Percentiles rank a stretch among this genome's conserved stretches.
These are phyloP conservation scores for Astropecten irregularis DNA, from an alignment of 53 echinoderm and acorn worm species.

Conservation along the genomic window DNA sequence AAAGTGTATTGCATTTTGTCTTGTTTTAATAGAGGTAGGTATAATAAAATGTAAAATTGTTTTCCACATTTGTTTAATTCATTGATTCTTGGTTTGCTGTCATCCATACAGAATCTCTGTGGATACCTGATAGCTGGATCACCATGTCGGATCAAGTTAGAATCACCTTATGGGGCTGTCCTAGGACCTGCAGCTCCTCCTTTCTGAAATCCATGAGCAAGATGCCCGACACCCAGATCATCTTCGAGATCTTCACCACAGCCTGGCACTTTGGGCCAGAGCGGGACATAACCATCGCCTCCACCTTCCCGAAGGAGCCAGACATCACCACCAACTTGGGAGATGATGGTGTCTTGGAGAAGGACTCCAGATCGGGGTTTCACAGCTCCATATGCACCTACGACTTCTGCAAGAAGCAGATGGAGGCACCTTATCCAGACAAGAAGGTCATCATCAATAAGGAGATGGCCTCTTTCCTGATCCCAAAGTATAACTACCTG, in stretches of 20 bases:
- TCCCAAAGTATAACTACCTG: slow-evolving; percentile 28
- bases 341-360: neutral
- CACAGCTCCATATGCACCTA: slow-evolving; percentile 51
- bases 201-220: slow-evolving; percentile 35
- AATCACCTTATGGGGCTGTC: slow-evolving; percentile 31
- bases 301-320: slow-evolving; percentile 21
- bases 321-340: neutral
- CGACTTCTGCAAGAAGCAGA: slow-evolving; percentile 19
- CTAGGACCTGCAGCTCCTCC: slow-evolving; percentile 33
- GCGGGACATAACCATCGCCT: slow-evolving; percentile 8
- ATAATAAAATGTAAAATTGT: too few species aligned
- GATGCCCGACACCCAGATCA: slow-evolving; percentile 28
- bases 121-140: too few species aligned
- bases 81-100: too few species aligned
- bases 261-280: slow-evolving; percentile 46
- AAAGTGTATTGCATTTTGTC: too few species aligned
- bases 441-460: slow-evolving; percentile 42
- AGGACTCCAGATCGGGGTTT: slow-evolving; percentile 3
- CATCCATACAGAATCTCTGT: too few species aligned
- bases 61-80: too few species aligned
- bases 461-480: slow-evolving; percentile 37
- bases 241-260: slow-evolving; percentile 43
- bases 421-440: slow-evolving; percentile 54
- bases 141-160: slow-evolving; percentile 13
- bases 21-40: too few species aligned